phyloP scores from a whole-genome alignment of 2,888 invertebrate genomes.

The Idaea dimidiata region DNA sequence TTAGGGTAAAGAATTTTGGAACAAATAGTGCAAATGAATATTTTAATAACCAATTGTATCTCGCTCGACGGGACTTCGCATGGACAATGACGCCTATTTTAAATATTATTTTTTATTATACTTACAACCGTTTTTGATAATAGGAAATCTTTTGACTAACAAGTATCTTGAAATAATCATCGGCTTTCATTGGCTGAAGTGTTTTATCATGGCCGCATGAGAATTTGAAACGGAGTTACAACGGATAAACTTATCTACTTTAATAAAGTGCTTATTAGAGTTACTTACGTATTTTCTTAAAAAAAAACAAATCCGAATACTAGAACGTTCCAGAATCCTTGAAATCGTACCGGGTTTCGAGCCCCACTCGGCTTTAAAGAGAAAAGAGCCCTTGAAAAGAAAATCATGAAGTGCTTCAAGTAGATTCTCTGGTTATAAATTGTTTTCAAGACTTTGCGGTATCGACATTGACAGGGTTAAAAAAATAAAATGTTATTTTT shows the following conservation, averaged over 20 bases:
- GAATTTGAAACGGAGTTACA: no score
- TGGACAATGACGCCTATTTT: no score
- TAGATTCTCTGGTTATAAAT: neutral
- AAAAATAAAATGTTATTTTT: neutral
- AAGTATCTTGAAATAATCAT: no score
- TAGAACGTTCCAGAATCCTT: neutral
- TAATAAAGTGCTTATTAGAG: neutral
- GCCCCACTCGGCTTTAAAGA: neutral
- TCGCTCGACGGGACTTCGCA: no score
- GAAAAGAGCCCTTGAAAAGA: neutral
- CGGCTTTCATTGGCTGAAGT: no score
- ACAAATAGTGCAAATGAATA: neutral
- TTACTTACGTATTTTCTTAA: neutral
- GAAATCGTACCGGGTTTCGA: neutral
- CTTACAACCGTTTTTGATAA: no score
- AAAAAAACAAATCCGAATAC: neutral
- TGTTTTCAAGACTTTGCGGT: neutral
- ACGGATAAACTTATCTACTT: no score
- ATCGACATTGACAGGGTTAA: neutral
- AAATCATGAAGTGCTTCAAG: constrained; percentile 1
- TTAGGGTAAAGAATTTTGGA: neutral
- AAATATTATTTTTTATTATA: no score
- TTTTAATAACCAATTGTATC: neutral
- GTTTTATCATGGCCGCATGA: no score
- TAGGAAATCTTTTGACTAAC: no score